Conservation (phyloP, 2,113 vertebrate genomes). For the Tamias sibiricus region DNA sequence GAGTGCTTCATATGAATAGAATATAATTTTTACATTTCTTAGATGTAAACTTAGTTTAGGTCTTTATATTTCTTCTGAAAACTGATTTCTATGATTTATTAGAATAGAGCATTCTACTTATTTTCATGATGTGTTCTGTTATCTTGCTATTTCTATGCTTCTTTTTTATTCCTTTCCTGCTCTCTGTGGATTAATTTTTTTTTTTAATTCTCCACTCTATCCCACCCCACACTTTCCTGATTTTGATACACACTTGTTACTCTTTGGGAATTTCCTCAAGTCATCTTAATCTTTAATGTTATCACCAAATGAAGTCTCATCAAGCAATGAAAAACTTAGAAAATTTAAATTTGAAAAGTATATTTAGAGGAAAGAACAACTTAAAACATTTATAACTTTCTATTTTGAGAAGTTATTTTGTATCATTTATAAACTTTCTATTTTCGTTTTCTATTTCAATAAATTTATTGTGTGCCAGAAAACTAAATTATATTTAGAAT, state of each 20-base stretch:
- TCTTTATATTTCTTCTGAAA: background rate
- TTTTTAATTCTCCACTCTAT: background rate
- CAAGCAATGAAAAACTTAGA: background rate
- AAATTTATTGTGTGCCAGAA: background rate
- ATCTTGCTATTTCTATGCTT: background rate
- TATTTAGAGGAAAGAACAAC: background rate
- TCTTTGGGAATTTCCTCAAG: background rate
- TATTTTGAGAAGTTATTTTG: slow-evolving; percentile 8
- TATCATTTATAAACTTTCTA: slow-evolving; percentile 27
- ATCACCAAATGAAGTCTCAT: background rate
- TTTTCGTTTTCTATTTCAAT: slow-evolving; percentile 20
- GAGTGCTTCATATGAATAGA: background rate
- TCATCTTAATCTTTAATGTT: background rate
- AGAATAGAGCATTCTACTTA: background rate
- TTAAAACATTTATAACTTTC: background rate
- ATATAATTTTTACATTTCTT: background rate
- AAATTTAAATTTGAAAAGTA: background rate
- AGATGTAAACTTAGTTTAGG: background rate
- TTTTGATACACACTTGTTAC: background rate
- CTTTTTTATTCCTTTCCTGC: background rate
- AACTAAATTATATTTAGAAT: background rate
- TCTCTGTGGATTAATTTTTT: background rate
- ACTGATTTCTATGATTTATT: background rate
- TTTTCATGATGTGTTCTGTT: background rate
- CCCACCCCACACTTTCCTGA: background rate